phyloP scores from a whole-genome alignment of 2,888 invertebrate genomes.

The Schrankia costaestrigalis region DNA sequence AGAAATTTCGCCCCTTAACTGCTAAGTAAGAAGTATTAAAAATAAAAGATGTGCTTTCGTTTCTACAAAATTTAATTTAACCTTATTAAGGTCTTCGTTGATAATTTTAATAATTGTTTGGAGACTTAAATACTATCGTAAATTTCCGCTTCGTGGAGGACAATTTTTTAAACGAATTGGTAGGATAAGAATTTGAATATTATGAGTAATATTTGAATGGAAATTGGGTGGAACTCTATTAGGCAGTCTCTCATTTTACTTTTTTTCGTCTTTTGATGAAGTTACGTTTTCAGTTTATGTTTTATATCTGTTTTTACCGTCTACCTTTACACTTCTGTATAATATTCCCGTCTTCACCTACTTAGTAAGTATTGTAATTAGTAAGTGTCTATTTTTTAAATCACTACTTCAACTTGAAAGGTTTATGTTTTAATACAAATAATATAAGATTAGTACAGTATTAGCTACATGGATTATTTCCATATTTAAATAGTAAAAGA shows the following conservation, averaged over 20 bases:
- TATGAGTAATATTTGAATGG: slow-evolving; percentile 3
- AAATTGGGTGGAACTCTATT: neutral
- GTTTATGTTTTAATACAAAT: too few relatives aligned
- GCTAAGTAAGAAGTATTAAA: slow-evolving; percentile 10
- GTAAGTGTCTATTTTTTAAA: too few relatives aligned
- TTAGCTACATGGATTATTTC: too few relatives aligned
- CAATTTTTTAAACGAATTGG: slow-evolving; percentile 31
- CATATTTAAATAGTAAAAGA: too few relatives aligned
- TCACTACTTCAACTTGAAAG: too few relatives aligned
- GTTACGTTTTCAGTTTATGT: too few relatives aligned
- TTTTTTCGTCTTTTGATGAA: too few relatives aligned
- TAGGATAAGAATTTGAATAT: slow-evolving; percentile 17
- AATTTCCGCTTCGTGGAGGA: slow-evolving; percentile 21
- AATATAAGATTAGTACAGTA: too few relatives aligned
- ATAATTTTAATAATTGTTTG: slow-evolving; percentile 37
- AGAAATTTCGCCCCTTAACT: slow-evolving; percentile 7
- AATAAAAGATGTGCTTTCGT: slow-evolving; percentile 25
- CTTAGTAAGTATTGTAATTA: too few relatives aligned
- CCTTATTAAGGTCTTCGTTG: slow-evolving; percentile 20
- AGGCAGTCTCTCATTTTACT: neutral
- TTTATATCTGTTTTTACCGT: too few relatives aligned
- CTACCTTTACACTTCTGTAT: too few relatives aligned
- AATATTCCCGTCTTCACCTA: too few relatives aligned
- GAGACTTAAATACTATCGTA: slow-evolving; percentile 24
- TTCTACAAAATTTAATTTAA: slow-evolving; percentile 32